Base-by-base conservation (phyloP, 2,797 vertebrate genomes). In the Eidolon dupreanum region DNA sequence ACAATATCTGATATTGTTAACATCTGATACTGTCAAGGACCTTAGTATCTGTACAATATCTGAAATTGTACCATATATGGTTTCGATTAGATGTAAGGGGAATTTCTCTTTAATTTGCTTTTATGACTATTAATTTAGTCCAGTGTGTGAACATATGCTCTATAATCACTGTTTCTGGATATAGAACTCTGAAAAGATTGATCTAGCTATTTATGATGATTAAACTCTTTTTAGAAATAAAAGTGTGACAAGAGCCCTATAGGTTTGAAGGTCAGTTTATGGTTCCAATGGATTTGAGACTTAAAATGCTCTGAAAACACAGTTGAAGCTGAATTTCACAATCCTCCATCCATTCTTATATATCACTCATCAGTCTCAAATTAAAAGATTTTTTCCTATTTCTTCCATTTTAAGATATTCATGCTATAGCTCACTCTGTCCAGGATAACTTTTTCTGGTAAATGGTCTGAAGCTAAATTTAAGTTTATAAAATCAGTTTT, bases 401-500 rank as follows among this genome's bases (percentile, higher is more conserved):
- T 96, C 63, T 92, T 79, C 53, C 73, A 71, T 28, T 93, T 95
- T 95, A 94, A 85, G 74, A 73, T 33, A 84, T 97, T 87, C 85
- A n/a, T 81, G 70, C 53, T 83, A 5, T 66, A 55, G 38, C 75
- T 94, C 51, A 93, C 33, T n/a, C 46, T 90, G 11, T 78, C 68
- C 53, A 16, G 55, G 59, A 82, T 88, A 90, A 95, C 38, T 90
- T 79, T 93, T 75, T 77, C 81, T 87, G 81, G 13, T n/a, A 92
- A 94, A 87, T 93, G 38, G 17, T 87, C 57, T 93, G 33, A 87
- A 91, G 43, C 74, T 70, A 41, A 77, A 63, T 92, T 95, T 89
- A 88, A 91, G 46, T 93, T 96, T 70, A 61, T 88, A 88, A 96
- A 93, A 38, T 90, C 68, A 88, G 15, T 36, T 93, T 92, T 87